Base-by-base conservation (phyloP, 35 echinoderm and acorn worm species). In the Holothuria glaberrima region DNA sequence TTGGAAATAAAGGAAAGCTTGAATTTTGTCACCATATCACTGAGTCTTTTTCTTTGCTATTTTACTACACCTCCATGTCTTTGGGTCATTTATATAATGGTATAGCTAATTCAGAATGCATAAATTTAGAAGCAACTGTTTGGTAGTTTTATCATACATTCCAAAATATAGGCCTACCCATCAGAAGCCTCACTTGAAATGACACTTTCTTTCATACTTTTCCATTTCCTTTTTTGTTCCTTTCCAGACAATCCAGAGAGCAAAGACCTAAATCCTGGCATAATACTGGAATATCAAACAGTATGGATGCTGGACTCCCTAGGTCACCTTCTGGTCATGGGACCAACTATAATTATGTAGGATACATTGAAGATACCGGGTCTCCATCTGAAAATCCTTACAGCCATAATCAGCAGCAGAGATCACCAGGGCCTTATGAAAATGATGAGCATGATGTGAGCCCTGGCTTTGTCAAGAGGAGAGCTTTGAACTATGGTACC, bases 211-310 rank as follows among this genome's bases (percentile, higher is more conserved):
- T 12, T 28, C 0, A 31, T 2, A 17, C 68, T 38, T 38, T 75
- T 75, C 33, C 46, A 80, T 81, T 63, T 80, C 59, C 62, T 64
- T 41, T 68, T 24, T 24, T 61, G 35, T 84, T 65, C 6, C 59
- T 57, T 48, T 27, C 29, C 68, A 88, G 58, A 21, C 83, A 75
- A 29, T 54, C 91, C 3, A 84, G 32, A 14, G 4, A 34, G 20
- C 83, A 66, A 28, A 93, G 92, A 85, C 92, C 92, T 19, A 89
- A 93, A 34, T 93, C 92, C 21, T 93, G 92, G 92, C 92, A 93
- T 83, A 93, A 89, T 48, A 59, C 92, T 46, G 92, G 86, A 58
- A 61, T 84, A 56, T 32, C 57, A 4, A 58, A 22, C n/a, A 84
- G 57, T 63, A 61, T 84, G 80, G 80, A 84, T 73, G 30, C 73